Conservation (phyloP, 2,113 vertebrate genomes). For the Axis porcinus region DNA sequence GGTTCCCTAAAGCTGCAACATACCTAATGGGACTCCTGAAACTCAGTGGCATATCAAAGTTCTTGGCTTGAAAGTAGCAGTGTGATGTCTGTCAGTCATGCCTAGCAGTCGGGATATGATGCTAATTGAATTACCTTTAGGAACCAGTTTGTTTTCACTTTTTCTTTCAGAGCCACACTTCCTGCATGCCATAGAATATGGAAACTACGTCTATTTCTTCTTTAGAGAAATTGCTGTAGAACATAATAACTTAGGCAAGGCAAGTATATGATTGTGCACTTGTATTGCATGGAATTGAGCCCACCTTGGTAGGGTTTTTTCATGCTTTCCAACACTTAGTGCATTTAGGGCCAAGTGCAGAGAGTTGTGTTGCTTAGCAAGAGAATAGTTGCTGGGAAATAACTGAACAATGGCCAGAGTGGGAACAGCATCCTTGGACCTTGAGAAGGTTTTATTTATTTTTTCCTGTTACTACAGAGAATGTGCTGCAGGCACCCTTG, state of each 20-base stretch:
- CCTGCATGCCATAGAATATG: constrained; percentile 97
- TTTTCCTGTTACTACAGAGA: neutral
- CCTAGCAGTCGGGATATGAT: fast-evolving
- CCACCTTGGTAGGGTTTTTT: neutral
- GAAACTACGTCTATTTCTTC: constrained; percentile 99
- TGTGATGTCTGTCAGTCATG: neutral
- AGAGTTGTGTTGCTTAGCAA: neutral
- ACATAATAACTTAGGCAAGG: constrained; percentile 98
- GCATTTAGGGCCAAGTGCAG: neutral
- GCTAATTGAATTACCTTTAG: neutral
- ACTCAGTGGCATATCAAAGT: neutral
- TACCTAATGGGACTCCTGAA: constrained; percentile 11
- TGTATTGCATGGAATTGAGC: neutral
- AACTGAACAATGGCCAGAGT: neutral
- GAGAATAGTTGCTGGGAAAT: neutral
- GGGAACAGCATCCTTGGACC: neutral
- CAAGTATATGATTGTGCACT: constrained; percentile 60
- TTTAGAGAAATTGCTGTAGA: constrained; percentile 98
- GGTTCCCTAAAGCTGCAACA: constrained; percentile 57
- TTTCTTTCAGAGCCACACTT: constrained; percentile 95
- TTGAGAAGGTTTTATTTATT: constrained; percentile 17
- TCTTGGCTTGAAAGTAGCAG: neutral
- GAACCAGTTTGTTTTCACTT: constrained; percentile 36
- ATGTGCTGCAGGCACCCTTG: constrained; percentile 39
- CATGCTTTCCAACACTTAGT: neutral